Evolutionary conservation across 2,888 invertebrate species (phyloP), one percentile per base, ranked within the genome.

Genomic region (Phyllotreta striolata): DNA sequence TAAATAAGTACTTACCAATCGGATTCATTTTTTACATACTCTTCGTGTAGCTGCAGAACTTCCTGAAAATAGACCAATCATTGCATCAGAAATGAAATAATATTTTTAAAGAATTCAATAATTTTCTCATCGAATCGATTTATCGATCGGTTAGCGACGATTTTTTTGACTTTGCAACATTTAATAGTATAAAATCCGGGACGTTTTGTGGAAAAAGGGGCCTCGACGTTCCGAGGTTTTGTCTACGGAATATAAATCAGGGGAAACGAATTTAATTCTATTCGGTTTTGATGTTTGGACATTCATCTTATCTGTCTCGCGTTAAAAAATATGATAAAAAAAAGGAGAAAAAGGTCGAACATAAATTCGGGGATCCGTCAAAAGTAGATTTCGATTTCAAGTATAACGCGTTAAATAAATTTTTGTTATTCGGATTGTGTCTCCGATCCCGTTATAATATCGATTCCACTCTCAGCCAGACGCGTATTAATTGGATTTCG

Each of bases 281-380:
- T 66, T 64, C 67, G 66, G 67, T 70, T 64, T 66, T 66, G 70
- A 70, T 72, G 66, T 72, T 72, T 70, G 70, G 70, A 71, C 70
- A 71, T 72, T 71, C 70, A 71, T 72, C 72, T 72, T 70, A 70
- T 72, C 70, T 68, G 67, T 63, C 56, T 63, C 64, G 56, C 62
- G 64, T 60, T 70, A 66, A 72, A 70, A 69, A 70, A 72, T 72
- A 24, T 24, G 24, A 24, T 24, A 4, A 24, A 24, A 24, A 24
- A 24, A 24, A 4, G 24, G 24, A 24, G 67, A 66, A 70, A 57
- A 62, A 63, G 67, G 64, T 62, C 62, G 68, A 66, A 63, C 64
- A 70, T 72, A 70, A 72, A 72, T 72, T 68, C 66, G 55, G 41
- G 55, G 41, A 55, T 62, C 55, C 64, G 68, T 70, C 71, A 70